phyloP scores from a whole-genome alignment of 2,113 vertebrate species.

The Myotis brandtii region DNA sequence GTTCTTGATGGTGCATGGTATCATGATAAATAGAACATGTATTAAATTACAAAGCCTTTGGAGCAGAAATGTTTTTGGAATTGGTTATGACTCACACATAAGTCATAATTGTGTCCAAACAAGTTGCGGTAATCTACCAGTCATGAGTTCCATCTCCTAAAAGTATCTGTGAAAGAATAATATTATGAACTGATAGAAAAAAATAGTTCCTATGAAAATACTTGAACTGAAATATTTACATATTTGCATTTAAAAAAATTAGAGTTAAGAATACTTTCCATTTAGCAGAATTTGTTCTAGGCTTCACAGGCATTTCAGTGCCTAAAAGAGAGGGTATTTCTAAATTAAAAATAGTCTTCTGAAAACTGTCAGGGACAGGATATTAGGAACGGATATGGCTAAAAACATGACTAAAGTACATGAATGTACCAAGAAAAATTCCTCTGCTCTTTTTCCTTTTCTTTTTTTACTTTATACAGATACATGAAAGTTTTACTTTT shows the following conservation, averaged over 20 bases:
- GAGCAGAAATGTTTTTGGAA: neutral
- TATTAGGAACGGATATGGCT: neutral
- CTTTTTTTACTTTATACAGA: neutral
- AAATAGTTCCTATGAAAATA: neutral
- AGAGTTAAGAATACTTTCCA: neutral
- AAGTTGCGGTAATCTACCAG: neutral
- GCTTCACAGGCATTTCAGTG: neutral
- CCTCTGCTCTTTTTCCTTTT: neutral
- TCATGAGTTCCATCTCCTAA: conserved; percentile 23
- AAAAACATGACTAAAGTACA: neutral
- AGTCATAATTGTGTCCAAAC: neutral
- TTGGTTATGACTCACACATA: neutral
- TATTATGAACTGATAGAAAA: conserved; percentile 13
- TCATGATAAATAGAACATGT: neutral
- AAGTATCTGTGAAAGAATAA: conserved; percentile 2
- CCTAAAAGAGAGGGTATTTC: conserved; percentile 17
- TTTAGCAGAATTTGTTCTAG: neutral
- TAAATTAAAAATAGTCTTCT: neutral
- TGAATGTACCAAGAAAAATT: neutral
- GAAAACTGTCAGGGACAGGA: neutral
- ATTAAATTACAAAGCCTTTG: neutral
- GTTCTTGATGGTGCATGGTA: neutral
- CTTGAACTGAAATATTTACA: neutral
- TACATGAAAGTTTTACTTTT: neutral
- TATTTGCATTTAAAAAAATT: neutral